A percentile compares a stretch with the other conserved stretches of the same genome.
These are phyloP conservation scores for Leptinotarsa haldemani DNA, from an alignment of 2,888 invertebrate genomes.

Conservation along the genomic window DNA sequence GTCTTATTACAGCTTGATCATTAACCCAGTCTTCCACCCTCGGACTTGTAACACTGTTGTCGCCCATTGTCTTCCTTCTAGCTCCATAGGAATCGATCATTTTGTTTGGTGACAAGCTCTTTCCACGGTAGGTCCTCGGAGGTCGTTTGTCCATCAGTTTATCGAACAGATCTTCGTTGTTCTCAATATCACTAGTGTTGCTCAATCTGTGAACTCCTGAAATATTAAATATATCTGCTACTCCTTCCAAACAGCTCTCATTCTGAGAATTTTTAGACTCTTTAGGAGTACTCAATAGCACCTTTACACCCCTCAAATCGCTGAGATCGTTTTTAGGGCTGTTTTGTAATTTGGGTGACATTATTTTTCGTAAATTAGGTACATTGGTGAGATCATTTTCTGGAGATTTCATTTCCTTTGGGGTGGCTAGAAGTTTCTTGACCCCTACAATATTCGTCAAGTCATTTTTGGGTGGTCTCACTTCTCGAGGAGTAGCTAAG, in stretches of 20 bases:
- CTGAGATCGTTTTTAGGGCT: conserved; percentile 45
- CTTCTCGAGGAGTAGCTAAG: conserved; percentile 35
- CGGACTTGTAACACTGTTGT: conserved; percentile 33
- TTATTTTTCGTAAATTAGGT: conserved; percentile 64
- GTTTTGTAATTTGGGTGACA: conserved; percentile 41
- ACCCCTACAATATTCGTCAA: conserved; percentile 44
- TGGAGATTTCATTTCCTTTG: conserved; percentile 45
- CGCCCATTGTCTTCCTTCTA: conserved; percentile 43
- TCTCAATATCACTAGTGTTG: conserved; percentile 45
- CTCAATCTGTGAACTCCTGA: conserved; percentile 39
- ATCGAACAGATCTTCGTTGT: conserved; percentile 49
- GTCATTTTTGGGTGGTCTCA: conserved; percentile 45
- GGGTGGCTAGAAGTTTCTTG: conserved; percentile 49
- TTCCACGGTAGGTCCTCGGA: conserved; percentile 43
- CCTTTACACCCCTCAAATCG: conserved; percentile 50
- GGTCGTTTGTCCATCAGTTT: conserved; percentile 44
- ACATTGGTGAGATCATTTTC: conserved; percentile 60
- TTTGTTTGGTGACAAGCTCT: conserved; percentile 43
- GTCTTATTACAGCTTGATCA: conserved; percentile 40
- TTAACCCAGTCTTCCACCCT: conserved; percentile 49
- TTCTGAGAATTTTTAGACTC: conserved; percentile 34
- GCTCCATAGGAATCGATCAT: conserved; percentile 18
- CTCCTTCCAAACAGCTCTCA: conserved; percentile 50
- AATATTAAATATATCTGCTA: conserved; percentile 51
- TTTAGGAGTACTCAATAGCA: conserved; percentile 48